A percentile compares a stretch with the other conserved stretches of the same genome.
Conservation (phyloP, 2,113 vertebrate genomes). For the Bothrops jararaca region DNA sequence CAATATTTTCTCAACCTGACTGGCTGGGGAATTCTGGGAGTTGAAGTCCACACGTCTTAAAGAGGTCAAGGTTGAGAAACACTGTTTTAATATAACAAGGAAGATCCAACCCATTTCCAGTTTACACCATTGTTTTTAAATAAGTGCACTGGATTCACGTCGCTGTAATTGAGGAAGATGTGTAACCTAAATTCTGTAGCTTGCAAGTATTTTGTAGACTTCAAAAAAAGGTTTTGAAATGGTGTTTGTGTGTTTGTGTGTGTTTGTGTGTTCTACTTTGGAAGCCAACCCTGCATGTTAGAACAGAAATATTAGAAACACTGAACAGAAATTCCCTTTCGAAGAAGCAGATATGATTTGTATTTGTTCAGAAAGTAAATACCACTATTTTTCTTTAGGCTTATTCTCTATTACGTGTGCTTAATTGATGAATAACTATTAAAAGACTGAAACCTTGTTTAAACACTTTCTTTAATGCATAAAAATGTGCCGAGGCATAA, state of each 20-base stretch:
- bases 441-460: not conserved
- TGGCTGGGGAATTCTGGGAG: not conserved
- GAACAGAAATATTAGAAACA: not conserved
- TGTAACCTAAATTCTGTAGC: not conserved
- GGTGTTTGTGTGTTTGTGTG: not conserved
- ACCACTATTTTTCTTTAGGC: not conserved
- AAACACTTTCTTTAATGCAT: not conserved
- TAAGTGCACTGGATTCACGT: accelerated
- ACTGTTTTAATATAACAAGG: not conserved
- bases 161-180: not conserved
- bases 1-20: not conserved
- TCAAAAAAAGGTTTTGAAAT: not conserved
- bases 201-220: not conserved
- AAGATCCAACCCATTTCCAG: constrained; percentile 46
- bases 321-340: not conserved
- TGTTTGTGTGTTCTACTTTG: not conserved
- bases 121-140: not conserved
- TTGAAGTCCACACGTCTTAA: not conserved
- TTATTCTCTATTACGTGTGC: not conserved
- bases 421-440: not conserved
- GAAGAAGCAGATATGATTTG: not conserved
- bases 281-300: not conserved
- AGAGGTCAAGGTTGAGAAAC: not conserved
- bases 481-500: not conserved
- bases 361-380: not conserved